Evolutionary conservation across 2,888 invertebrate species (phyloP), one percentile per base, ranked within the genome.

Genomic region (Spilosoma lubricipeda): DNA sequence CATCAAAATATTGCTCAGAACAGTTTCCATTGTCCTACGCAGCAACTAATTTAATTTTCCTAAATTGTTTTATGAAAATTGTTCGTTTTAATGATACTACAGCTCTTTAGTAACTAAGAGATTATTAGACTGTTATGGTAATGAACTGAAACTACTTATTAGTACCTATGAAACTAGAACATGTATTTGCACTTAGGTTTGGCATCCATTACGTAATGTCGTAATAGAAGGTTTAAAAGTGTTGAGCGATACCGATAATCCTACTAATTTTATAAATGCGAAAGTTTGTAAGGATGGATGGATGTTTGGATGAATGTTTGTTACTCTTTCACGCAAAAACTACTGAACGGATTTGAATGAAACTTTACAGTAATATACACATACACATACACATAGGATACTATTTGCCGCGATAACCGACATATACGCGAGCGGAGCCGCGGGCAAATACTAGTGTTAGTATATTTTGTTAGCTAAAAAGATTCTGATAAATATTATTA

Each of bases 1-100:
- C 76, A 80, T 81, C 73, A 80, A 73, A 78, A 80, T 13, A 67
- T 42, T 75, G 42, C 67, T 42, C 69, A 69, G 56, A 48, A 75
- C 39, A 48, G 67, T 77, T 78, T 18, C 7, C 71, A n/a, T 71
- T 73, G 59, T 64, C 64, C 27, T 27, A n/a, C 13, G 59, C 13
- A 30, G 59, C 5, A 27, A 63, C 27, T 63, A 15, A 30, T 63
- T 63, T 27, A 15, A 63, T 63, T 27, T 63, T 63, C 30, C 15
- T n/a, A 63, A 63, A 63, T 63, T 11, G 15, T 63, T 63, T 30
- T 13, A 63, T 30, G 15, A 30, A 63, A 63, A 27, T 27, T 27
- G 4, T 63, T 5, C 4, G 30, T 63, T 63, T 15, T 15, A 15
- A 15, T 36, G 13, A 59, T 1, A 59, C 5, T 15, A 23, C n/a